Evolutionary conservation across 2,113 vertebrate species (phyloP).

Genomic region (Pituophis catenifer): DNA sequence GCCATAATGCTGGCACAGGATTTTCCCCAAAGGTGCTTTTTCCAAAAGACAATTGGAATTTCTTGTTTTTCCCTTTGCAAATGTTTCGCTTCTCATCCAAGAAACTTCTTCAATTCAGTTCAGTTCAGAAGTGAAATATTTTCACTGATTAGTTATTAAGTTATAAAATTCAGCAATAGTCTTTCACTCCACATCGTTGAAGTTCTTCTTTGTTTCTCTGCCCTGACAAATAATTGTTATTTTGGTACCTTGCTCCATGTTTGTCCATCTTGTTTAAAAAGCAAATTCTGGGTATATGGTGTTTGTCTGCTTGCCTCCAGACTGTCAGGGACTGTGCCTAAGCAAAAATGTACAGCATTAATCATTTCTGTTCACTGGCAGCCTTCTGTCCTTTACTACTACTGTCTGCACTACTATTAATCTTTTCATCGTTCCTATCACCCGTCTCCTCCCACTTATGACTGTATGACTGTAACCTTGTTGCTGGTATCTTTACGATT

Average conservation of each 20-base stretch:
- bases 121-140: not conserved
- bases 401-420: too few relatives aligned
- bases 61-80: not conserved
- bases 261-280: constrained; percentile 99
- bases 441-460: too few relatives aligned
- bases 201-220: not conserved
- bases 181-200: not conserved
- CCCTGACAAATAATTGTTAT: constrained; percentile 7
- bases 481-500: too few relatives aligned
- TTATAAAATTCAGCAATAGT: not conserved
- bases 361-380: not conserved
- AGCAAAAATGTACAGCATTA: constrained; percentile 24
- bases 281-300: constrained; percentile 89
- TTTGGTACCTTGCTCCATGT: constrained; percentile 81
- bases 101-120: not conserved
- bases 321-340: constrained; percentile 96
- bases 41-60: not conserved
- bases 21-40: not conserved
- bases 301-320: constrained; percentile 93
- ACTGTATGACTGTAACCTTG: too few relatives aligned
- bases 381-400: not conserved
- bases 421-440: too few relatives aligned
- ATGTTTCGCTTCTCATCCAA: not conserved
- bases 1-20: not conserved
- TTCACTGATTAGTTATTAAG: not conserved